These are phyloP conservation scores for Labrus mixtus DNA, from an alignment of 2,113 vertebrate genomes.

Conservation along the genomic window DNA sequence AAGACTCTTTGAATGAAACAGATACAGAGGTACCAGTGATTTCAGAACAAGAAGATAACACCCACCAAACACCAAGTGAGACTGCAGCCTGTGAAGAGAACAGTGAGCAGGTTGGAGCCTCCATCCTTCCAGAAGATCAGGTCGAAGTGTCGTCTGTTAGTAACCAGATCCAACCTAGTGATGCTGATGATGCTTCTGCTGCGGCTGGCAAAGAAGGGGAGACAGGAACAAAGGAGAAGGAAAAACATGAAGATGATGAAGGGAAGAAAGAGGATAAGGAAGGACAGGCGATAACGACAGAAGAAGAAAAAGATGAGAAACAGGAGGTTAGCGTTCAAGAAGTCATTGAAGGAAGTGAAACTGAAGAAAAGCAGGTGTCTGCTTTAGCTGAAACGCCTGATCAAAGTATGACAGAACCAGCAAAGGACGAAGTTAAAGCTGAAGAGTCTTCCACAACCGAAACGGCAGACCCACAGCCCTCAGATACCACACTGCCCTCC, in stretches of 20 bases:
- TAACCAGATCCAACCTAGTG: conserved; percentile 57
- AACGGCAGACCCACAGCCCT: conserved; percentile 33
- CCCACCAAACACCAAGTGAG: conserved; percentile 58
- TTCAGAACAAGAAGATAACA: conserved; percentile 26
- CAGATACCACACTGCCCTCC: conserved; percentile 35
- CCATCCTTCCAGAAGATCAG: conserved; percentile 58
- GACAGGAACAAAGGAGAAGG: conserved; percentile 62
- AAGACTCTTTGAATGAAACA: conserved; percentile 58
- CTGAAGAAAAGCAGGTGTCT: conserved; percentile 16
- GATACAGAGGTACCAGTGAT: conserved; percentile 18
- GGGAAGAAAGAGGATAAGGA: conserved; percentile 58
- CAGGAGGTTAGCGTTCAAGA: conserved; percentile 1
- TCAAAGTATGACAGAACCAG: conserved; percentile 27
- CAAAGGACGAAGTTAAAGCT: conserved; percentile 28
- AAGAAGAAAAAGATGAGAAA: conserved; percentile 51
- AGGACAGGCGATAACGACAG: conserved; percentile 6
- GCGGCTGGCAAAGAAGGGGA: conserved; percentile 48
- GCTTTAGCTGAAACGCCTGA: conserved; percentile 32
- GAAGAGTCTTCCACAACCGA: conserved; percentile 35
- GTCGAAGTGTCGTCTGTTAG: conserved; percentile 68
- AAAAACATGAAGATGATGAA: conserved; percentile 49
- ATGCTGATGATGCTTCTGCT: conserved; percentile 71
- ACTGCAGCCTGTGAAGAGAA: conserved; percentile 36
- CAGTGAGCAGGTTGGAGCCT: conserved; percentile 59
- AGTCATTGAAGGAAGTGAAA: conserved; percentile 12